Percentiles rank a stretch among this genome's conserved stretches.
Evolutionary conservation across 2,797 vertebrate genomes (phyloP).

Genomic region (Novumbra hubbsi): DNA sequence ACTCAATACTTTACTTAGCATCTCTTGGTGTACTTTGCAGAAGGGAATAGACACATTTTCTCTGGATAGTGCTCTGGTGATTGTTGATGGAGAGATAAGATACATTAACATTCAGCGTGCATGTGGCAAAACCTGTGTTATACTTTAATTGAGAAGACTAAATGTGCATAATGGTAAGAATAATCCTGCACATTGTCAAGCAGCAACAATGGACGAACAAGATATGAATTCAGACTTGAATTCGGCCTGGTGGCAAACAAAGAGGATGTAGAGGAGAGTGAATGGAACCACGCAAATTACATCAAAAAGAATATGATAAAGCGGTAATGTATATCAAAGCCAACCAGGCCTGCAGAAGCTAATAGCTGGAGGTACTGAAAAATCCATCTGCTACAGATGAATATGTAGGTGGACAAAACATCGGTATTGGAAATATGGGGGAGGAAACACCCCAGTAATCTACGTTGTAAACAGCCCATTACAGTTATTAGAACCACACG

Average conservation of each 20-base stretch:
- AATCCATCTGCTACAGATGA: not conserved
- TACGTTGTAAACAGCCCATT: too few species aligned
- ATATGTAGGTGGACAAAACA: not conserved
- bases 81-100: slow-evolving; percentile 28
- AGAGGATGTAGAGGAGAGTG: slow-evolving; percentile 66
- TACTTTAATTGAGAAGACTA: slow-evolving; percentile 69
- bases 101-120: slow-evolving; percentile 50
- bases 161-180: slow-evolving; percentile 53
- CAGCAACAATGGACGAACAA: slow-evolving; percentile 66
- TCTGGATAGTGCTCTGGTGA: slow-evolving; percentile 11
- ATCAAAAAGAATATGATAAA: slow-evolving; percentile 67
- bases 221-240: slow-evolving; percentile 69
- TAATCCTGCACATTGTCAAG: slow-evolving; percentile 63
- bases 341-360: slow-evolving; percentile 29
- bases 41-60: not conserved
- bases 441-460: too few species aligned
- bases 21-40: slow-evolving; percentile 21
- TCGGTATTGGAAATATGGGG: too few species aligned
- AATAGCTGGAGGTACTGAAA: too few species aligned
- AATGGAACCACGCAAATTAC: slow-evolving; percentile 65
- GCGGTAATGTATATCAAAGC: slow-evolving; percentile 56
- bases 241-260: slow-evolving; percentile 71
- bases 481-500: too few species aligned
- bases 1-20: slow-evolving; percentile 23
- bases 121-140: slow-evolving; percentile 63